phyloP scores from a whole-genome alignment of 2,113 vertebrate genomes.

The Crotalus horridus region DNA sequence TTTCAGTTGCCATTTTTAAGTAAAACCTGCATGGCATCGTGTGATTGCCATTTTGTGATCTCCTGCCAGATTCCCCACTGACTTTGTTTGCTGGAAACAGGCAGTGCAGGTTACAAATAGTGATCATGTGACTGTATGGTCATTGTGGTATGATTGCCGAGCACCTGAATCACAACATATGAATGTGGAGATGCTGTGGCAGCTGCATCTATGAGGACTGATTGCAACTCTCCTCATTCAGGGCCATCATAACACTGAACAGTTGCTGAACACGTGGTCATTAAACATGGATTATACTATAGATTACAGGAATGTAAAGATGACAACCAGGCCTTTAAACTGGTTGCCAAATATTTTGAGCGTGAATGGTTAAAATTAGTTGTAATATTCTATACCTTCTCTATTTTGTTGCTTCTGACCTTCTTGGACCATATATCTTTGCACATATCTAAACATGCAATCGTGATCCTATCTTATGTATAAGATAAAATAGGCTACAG shows the following conservation, averaged over 20 bases:
- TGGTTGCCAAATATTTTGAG: background rate
- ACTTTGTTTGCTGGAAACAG: background rate
- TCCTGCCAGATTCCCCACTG: background rate
- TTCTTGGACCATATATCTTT: background rate
- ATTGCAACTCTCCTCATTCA: background rate
- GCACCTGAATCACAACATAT: background rate
- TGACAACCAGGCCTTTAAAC: background rate
- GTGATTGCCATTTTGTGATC: background rate
- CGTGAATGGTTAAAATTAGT: background rate
- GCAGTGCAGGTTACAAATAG: background rate
- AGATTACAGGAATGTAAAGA: background rate
- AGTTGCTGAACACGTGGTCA: background rate
- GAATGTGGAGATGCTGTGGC: background rate
- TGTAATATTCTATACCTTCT: background rate
- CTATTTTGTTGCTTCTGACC: background rate
- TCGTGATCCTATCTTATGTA: background rate
- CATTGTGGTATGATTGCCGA: background rate
- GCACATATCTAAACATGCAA: background rate
- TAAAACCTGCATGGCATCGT: background rate
- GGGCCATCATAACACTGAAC: background rate
- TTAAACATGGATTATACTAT: background rate
- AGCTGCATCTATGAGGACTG: background rate
- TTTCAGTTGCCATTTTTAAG: background rate
- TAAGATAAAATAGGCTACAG: background rate
- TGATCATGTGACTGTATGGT: background rate